phyloP scores from a whole-genome alignment of 2,113 vertebrate species.

The Cololabis saira region DNA sequence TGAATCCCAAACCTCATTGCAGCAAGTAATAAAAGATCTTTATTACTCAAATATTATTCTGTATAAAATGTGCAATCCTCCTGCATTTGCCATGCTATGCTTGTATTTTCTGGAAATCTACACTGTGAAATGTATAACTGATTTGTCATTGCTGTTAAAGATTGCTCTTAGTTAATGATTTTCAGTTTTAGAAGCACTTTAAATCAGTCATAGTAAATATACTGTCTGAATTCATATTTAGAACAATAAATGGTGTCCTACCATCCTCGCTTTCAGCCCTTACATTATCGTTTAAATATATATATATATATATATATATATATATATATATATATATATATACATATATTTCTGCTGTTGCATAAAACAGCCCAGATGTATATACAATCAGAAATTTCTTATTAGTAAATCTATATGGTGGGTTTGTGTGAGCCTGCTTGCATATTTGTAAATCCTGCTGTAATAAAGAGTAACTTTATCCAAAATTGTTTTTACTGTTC shows the following conservation, averaged over 20 bases:
- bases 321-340: conserved; percentile 8
- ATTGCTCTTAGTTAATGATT: conserved; percentile 26
- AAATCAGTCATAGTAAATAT: conserved; percentile 43
- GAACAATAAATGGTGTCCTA: conserved; percentile 16
- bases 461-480: conserved; percentile 64
- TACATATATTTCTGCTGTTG: conserved; percentile 1
- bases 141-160: conserved; percentile 36
- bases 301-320: too few relatives aligned
- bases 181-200: conserved; percentile 68
- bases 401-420: conserved; percentile 42
- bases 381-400: conserved; percentile 35
- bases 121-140: conserved; percentile 66
- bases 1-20: conserved; percentile 50
- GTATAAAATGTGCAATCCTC: conserved; percentile 36
- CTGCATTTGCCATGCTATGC: conserved; percentile 43
- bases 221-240: conserved; percentile 28
- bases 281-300: conserved; percentile 23
- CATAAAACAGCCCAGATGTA: not conserved
- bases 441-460: conserved; percentile 55
- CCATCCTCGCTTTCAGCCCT: conserved; percentile 23
- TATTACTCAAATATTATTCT: conserved; percentile 48
- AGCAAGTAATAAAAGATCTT: conserved; percentile 25
- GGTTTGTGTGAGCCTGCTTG: conserved; percentile 16
- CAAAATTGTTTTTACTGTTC: conserved; percentile 23
- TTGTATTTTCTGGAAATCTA: conserved; percentile 55